Base-by-base conservation (phyloP, 1,140 invertebrate species). In the Dreissena polymorpha region DNA sequence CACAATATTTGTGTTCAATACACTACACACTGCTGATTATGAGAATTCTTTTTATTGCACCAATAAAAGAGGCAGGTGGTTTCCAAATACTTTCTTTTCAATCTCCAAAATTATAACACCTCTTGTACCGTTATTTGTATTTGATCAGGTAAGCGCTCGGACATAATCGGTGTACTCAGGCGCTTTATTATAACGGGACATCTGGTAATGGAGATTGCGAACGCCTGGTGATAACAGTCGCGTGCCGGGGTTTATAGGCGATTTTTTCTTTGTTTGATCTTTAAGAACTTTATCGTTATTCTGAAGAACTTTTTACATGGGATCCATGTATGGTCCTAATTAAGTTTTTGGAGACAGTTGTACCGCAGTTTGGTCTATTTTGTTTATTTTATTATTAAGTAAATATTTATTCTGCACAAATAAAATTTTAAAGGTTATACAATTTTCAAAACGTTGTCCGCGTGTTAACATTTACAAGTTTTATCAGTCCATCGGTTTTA, bases 151-250 rank as follows among this genome's bases (percentile, higher is more conserved):
- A 27, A 57, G 29, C 49, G 65, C 69, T 49, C 55, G 67, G 65
- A 60, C 73, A 13, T 16, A 23, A 69, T 70, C 67, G 68, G 69
- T 78, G 68, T 78, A 51, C 76, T 69, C 67, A 51, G 8, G 51
- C 74, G 51, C 68, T 64, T 29, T 78, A 70, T 78, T 78, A 78
- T 78, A 78, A 78, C 76, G 76, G 75, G 64, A 78, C 76, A 78
- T 78, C 76, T 78, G 76, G 68, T 39, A 39, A 39, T 39, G 39
- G 39, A 39, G 39, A 39, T 39, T 39, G 39, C 39, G 39, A 39
- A 39, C 39, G 39, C 39, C 39, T 39, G 39, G 39, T 39, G 39
- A 39, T 39, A 39, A 39, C 39, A 18, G 76, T 69, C 76, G 76
- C 76, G 76, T 78, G 76, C 25, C 74, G 49, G 49, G 65, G 39